Evolutionary conservation across 2,797 vertebrate species (phyloP).

Genomic region (Eulemur mongoz): DNA sequence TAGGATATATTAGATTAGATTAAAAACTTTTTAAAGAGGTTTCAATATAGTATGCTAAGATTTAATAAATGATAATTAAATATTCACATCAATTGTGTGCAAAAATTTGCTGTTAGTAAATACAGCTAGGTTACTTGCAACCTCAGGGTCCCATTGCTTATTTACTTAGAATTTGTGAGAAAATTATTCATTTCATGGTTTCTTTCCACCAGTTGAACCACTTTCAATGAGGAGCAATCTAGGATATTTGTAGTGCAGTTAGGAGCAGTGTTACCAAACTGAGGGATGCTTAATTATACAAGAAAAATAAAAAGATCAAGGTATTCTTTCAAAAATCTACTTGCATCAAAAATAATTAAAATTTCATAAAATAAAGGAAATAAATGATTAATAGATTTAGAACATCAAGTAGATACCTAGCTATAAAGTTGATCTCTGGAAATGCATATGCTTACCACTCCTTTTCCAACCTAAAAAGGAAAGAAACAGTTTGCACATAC

Average conservation of each 20-base stretch:
- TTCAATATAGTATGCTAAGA: background rate
- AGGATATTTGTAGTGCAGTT: background rate
- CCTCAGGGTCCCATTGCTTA: background rate
- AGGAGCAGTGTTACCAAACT: background rate
- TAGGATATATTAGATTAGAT: background rate
- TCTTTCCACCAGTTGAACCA: background rate
- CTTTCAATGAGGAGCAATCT: background rate
- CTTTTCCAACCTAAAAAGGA: constrained; percentile 35
- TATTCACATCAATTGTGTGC: background rate
- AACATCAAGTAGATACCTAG: background rate
- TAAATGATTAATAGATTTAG: constrained; percentile 11
- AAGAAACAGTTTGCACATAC: background rate
- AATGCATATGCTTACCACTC: constrained; percentile 43
- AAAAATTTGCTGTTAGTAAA: background rate
- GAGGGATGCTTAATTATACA: background rate
- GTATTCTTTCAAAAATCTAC: background rate
- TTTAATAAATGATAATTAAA: background rate
- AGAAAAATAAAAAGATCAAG: background rate
- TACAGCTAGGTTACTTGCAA: background rate
- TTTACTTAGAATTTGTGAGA: background rate
- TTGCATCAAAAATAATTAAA: constrained; percentile 46
- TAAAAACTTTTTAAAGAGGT: background rate
- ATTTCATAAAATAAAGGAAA: constrained; percentile 44
- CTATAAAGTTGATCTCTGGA: constrained; percentile 42
- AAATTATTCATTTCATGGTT: background rate